Base-by-base conservation (phyloP, 2,888 invertebrate genomes). In the Erpobdella octoculata region DNA sequence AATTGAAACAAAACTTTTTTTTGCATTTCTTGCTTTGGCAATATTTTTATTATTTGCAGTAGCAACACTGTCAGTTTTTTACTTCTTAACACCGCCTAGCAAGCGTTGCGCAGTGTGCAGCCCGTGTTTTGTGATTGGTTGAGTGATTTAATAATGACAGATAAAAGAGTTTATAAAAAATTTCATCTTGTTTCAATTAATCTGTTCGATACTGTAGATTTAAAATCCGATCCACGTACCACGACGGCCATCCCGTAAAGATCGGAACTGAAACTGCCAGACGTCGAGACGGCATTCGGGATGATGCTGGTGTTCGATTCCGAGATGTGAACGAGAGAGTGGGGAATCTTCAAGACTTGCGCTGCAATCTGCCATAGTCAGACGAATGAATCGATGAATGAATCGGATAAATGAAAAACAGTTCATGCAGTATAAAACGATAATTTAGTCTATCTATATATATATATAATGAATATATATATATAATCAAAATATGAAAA, bases 221-320 rank as follows among this genome's bases (percentile, higher is more conserved):
- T 18, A 41, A 12, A 12, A 41, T 41, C 62, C 2, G 15, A 15
- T 37, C 65, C 15, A 74, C 76, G 73, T 72, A 80, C 81, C 76
- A 78, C 66, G 59, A 81, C 75, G 25, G 81, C 81, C 78, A 79
- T 78, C 31, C 82, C 82, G 75, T 80, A 79, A 37, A 82, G 73
- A 74, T 82, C 82, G 5, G 82, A 79, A 71, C 79, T 76, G 21
- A 76, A 74, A 72, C 81, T 81, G 38, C 81, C 82, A n/a, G 81
- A 80, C n/a, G 82, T 80, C 5, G 81, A 74, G 2, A 78, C 77
- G 5, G 80, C 78, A 74, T 83, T 82, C 18, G 82, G 80, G 25
- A 83, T 79, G 12, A 78, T 79, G 72, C 78, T 78, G 0, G 82
- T 80, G 73, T 76, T 76, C 8, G 79, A 79, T 73, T 82, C 82